Percentiles rank a stretch among this genome's conserved stretches.
phyloP scores from a whole-genome alignment of 2,113 vertebrate genomes.

The Aptenodytes forsteri region DNA sequence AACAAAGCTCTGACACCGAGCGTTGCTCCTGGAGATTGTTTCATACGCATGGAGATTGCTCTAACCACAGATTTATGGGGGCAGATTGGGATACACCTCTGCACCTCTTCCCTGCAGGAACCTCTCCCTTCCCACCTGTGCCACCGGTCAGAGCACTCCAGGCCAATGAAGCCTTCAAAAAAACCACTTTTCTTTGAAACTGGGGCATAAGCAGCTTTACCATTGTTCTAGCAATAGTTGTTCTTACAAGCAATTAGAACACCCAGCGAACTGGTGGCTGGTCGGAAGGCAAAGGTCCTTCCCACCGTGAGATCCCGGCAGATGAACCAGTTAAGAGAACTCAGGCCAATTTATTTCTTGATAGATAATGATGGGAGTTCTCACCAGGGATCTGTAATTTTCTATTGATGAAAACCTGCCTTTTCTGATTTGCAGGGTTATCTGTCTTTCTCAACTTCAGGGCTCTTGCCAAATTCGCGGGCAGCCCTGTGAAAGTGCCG shows the following conservation, averaged over 20 bases:
- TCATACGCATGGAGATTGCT: neutral
- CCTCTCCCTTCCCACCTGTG: neutral
- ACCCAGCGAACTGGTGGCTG: neutral
- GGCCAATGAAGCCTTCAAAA: neutral
- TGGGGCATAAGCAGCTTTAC: neutral
- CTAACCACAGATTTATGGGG: accelerated
- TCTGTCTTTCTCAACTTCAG: conserved; percentile 50
- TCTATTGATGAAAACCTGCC: conserved; percentile 69
- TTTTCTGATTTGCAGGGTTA: conserved; percentile 57
- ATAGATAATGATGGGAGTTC: conserved; percentile 66
- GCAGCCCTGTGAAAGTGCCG: conserved; percentile 28
- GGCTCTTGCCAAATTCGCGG: conserved; percentile 41
- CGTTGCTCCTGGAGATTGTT: neutral
- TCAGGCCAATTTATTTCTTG: conserved; percentile 60
- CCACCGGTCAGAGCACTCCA: neutral
- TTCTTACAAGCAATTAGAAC: conserved; percentile 40
- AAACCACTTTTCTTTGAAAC: neutral
- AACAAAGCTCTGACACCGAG: neutral
- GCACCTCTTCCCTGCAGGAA: neutral
- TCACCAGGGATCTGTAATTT: conserved; percentile 67
- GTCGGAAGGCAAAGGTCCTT: conserved; percentile 32
- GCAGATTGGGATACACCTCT: neutral
- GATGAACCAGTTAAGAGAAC: conserved; percentile 42
- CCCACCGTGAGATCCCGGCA: neutral
- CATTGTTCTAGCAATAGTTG: neutral